A percentile compares a stretch with the other conserved stretches of the same genome.
phyloP scores from a whole-genome alignment of 30 jellyfish, hydroid and myxozoan species.

The Catostylus mosaicus region DNA sequence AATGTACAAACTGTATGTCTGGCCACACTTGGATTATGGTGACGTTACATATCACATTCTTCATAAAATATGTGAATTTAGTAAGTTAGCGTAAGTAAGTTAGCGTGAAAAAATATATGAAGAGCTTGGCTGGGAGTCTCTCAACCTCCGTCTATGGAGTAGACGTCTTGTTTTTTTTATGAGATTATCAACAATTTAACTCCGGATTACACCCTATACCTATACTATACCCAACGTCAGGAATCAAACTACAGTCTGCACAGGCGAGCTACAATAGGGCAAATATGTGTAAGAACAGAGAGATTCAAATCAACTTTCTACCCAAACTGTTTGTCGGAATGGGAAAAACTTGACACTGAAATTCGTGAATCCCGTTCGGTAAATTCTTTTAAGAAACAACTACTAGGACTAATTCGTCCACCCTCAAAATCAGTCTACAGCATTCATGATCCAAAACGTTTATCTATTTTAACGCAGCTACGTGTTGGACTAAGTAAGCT shows the following conservation, averaged over 20 bases:
- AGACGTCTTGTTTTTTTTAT: conserved; percentile 33
- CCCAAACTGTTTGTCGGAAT: conserved; percentile 55
- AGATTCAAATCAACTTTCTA: conserved; percentile 53
- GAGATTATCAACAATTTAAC: conserved; percentile 1
- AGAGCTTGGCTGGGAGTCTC: conserved; percentile 65
- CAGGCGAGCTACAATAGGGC: conserved; percentile 52
- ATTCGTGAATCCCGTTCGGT: conserved; percentile 35
- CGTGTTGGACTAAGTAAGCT: conserved; percentile 65
- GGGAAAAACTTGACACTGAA: conserved; percentile 62
- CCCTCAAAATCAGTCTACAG: conserved; percentile 49
- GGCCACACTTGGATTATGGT: conserved; percentile 56
- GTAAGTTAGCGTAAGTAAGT: neutral
- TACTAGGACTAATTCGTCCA: conserved; percentile 33
- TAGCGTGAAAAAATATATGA: conserved; percentile 14
- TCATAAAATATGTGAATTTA: conserved; percentile 24
- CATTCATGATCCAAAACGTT: conserved; percentile 54
- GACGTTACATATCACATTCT: conserved; percentile 51
- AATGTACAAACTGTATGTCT: conserved; percentile 43
- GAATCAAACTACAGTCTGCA: conserved; percentile 29
- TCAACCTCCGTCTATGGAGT: conserved; percentile 51
- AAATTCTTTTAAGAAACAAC: conserved; percentile 28
- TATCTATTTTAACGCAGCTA: conserved; percentile 47
- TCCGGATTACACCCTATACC: conserved; percentile 35
- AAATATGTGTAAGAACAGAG: conserved; percentile 50
- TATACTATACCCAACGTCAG: conserved; percentile 28